Conservation (phyloP, 2,888 invertebrate genomes). For the Heliconius ismenius region DNA sequence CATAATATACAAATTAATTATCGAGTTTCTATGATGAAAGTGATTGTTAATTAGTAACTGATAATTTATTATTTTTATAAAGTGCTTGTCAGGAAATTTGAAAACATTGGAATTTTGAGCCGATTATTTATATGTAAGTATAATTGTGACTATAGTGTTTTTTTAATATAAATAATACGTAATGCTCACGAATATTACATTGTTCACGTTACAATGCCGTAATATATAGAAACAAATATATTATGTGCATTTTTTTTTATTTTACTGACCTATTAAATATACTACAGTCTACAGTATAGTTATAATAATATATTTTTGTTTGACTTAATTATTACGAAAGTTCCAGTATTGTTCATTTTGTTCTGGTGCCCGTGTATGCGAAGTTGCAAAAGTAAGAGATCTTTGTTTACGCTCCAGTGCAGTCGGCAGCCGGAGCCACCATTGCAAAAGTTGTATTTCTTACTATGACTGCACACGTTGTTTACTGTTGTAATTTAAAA, state of each 20-base stretch:
- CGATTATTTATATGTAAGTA: neutral
- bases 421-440: slow-evolving; percentile 26
- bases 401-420: slow-evolving; percentile 37
- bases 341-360: slow-evolving; percentile 13
- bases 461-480: slow-evolving; percentile 28
- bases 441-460: slow-evolving; percentile 37
- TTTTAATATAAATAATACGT: neutral
- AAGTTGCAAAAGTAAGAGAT: slow-evolving; percentile 26
- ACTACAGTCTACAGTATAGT: neutral
- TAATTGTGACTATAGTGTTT: too few relatives aligned
- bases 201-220: neutral
- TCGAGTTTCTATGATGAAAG: neutral
- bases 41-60: neutral
- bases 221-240: neutral
- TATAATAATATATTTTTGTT: neutral
- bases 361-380: slow-evolving; percentile 25
- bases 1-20: neutral
- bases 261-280: neutral
- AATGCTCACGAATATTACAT: neutral
- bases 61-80: neutral
- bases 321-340: neutral
- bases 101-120: slow-evolving; percentile 7
- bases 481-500: slow-evolving; percentile 4
- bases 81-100: neutral
- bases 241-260: neutral